Percentiles rank a stretch among this genome's conserved stretches.
These are phyloP conservation scores for Anthopleura sola DNA, from an alignment of 64 coral and sea anemone genomes.

Conservation along the genomic window DNA sequence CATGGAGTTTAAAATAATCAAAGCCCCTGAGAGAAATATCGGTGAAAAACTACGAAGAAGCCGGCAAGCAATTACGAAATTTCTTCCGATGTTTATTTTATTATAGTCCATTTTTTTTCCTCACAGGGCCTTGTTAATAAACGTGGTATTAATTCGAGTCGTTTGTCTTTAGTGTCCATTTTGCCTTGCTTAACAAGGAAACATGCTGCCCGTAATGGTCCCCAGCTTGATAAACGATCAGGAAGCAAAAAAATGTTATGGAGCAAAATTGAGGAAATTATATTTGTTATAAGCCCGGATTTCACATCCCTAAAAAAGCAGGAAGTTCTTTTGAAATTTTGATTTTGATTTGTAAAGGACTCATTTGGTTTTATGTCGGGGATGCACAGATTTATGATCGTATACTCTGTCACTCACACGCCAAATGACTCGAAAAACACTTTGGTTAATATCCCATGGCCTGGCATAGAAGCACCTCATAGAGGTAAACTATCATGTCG, in stretches of 20 bases:
- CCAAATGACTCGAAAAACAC: background rate
- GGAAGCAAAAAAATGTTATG: slow-evolving; percentile 1
- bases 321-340: background rate
- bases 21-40: background rate
- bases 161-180: background rate
- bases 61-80: background rate
- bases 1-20: background rate
- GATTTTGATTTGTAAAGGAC: background rate
- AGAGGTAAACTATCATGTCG: background rate
- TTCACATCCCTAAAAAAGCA: background rate
- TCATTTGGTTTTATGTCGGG: background rate
- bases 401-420: background rate
- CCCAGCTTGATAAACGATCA: background rate
- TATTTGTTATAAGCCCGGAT: background rate
- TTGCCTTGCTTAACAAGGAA: background rate
- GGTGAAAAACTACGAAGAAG: background rate
- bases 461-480: background rate
- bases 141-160: background rate
- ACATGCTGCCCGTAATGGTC: background rate
- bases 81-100: background rate
- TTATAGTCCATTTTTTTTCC: background rate
- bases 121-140: background rate
- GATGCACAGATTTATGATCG: background rate
- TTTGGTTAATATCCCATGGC: background rate
- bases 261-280: background rate